Evolutionary conservation across 1,140 invertebrate genomes (phyloP).

Genomic region (Drosophila ananassae): DNA sequence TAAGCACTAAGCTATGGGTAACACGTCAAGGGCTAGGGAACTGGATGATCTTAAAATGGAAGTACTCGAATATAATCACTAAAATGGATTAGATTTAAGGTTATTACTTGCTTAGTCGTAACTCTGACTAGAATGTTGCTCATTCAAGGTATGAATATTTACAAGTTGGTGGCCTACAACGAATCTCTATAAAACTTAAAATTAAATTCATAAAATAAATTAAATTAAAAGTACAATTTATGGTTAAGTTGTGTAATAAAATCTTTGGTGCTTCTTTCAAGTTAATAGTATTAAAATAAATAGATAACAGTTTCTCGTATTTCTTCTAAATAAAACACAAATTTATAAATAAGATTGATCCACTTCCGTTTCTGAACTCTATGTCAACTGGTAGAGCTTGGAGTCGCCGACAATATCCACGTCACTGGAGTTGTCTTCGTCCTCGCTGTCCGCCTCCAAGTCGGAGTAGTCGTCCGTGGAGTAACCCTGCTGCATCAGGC

Average conservation of each 20-base stretch:
- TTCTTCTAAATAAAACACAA: background rate
- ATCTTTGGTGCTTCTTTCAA: background rate
- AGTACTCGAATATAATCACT: constrained; percentile 70
- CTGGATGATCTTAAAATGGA: constrained; percentile 54
- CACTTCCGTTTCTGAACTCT: constrained; percentile 20
- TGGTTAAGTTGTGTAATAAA: background rate
- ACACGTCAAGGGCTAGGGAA: constrained; percentile 35
- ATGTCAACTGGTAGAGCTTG: constrained; percentile 81
- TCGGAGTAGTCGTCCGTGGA: constrained; percentile 80
- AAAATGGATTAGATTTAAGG: constrained; percentile 52
- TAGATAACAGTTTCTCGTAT: background rate
- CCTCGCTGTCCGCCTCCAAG: constrained; percentile 71
- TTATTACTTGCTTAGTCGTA: constrained; percentile 23
- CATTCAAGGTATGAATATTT: constrained; percentile 36
- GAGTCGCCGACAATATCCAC: constrained; percentile 83
- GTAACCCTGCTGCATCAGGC: constrained; percentile 75
- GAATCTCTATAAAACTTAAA: background rate
- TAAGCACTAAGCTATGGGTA: constrained; percentile 62
- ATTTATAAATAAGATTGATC: background rate
- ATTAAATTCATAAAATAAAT: background rate
- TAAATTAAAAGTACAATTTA: background rate
- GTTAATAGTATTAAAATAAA: background rate
- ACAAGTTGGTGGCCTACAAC: constrained; percentile 23
- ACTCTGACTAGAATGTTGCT: constrained; percentile 38
- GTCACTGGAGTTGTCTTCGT: constrained; percentile 81